phyloP scores from a whole-genome alignment of 2,888 invertebrate genomes.

The Ethmia dodecea region DNA sequence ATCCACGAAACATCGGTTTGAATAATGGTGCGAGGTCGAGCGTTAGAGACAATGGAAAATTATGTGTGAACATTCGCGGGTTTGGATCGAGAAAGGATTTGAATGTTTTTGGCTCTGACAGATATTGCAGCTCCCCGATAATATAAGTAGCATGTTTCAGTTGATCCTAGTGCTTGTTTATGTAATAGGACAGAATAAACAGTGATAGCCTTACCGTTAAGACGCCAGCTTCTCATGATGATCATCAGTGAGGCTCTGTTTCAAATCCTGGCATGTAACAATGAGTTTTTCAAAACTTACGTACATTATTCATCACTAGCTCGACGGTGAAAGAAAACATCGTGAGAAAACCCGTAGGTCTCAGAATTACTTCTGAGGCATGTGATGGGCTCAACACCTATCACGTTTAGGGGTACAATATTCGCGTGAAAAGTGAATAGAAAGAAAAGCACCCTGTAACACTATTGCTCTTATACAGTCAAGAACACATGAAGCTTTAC shows the following conservation, averaged over 20 bases:
- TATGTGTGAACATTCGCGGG: conserved; percentile 16
- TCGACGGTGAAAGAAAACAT: too few species aligned
- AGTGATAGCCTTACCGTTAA: neutral
- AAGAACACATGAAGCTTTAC: too few species aligned
- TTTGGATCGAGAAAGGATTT: neutral
- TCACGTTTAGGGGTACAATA: too few species aligned
- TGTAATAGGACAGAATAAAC: neutral
- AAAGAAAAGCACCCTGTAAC: too few species aligned
- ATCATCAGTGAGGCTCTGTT: neutral
- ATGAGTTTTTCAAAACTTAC: too few species aligned
- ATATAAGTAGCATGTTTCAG: neutral
- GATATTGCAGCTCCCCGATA: neutral
- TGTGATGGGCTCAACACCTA: too few species aligned
- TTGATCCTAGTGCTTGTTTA: neutral
- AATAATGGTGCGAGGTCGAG: conserved; percentile 24
- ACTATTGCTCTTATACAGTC: too few species aligned
- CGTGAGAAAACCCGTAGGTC: too few species aligned
- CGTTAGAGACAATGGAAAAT: conserved; percentile 26
- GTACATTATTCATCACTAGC: too few species aligned
- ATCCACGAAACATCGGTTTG: conserved; percentile 24
- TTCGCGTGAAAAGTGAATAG: too few species aligned
- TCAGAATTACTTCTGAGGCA: too few species aligned
- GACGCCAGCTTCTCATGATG: neutral
- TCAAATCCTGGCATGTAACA: neutral
- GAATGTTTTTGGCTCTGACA: neutral